Evolutionary conservation across 1,140 invertebrate species (phyloP).

Genomic region (Drosophila lowei): DNA sequence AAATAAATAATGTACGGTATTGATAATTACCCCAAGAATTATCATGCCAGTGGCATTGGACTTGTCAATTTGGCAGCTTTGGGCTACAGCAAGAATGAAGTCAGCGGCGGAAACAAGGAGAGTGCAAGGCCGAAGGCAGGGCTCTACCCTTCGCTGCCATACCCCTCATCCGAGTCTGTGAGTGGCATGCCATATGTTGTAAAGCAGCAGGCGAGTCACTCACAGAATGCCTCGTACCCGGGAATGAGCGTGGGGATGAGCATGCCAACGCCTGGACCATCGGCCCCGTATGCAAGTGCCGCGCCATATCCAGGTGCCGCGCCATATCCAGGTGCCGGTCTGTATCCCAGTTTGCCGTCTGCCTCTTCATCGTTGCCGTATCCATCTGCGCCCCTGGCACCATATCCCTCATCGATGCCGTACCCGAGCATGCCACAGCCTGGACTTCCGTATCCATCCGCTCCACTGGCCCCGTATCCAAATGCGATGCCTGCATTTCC

Average conservation of each 20-base stretch:
- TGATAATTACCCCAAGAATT: conserved; percentile 81
- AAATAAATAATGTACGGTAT: conserved; percentile 69
- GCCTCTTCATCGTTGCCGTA: conserved; percentile 43
- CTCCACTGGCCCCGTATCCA: conserved; percentile 41
- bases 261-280: conserved; percentile 50
- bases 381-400: conserved; percentile 41
- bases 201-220: conserved; percentile 64
- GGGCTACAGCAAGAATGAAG: conserved; percentile 77
- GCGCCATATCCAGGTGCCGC: conserved; percentile 19
- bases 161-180: conserved; percentile 62
- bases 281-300: conserved; percentile 38
- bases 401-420: conserved; percentile 37
- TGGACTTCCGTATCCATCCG: conserved; percentile 65
- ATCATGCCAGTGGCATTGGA: conserved; percentile 80
- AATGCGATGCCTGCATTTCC: conserved; percentile 54
- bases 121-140: conserved; percentile 55
- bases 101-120: conserved; percentile 23
- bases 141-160: conserved; percentile 73
- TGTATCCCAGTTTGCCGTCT: conserved; percentile 57
- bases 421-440: conserved; percentile 39
- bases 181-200: conserved; percentile 67
- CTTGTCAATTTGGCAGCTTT: conserved; percentile 77
- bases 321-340: conserved; percentile 23
- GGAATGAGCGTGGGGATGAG: conserved; percentile 36
- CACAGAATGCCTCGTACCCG: conserved; percentile 46